Conservation (phyloP, 1,140 invertebrate genomes). For the Zaprionus ornatus region DNA sequence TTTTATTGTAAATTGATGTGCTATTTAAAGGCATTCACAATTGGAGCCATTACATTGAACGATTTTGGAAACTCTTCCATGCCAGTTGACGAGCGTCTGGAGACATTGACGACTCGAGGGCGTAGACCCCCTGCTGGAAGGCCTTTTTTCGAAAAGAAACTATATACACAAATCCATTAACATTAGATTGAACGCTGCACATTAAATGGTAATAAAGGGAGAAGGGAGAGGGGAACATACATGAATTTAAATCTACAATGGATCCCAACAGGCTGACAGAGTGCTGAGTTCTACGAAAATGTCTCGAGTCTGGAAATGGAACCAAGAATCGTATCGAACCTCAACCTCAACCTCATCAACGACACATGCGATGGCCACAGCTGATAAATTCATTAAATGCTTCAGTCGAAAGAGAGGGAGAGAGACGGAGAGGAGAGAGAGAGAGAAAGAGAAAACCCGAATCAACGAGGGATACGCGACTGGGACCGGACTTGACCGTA, state of each 20-base stretch:
- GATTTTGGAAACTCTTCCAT: slow-evolving; percentile 29
- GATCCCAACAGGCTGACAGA: slow-evolving; percentile 14
- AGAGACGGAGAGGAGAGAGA: background rate
- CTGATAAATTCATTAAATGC: slow-evolving; percentile 78
- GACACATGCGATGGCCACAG: slow-evolving; percentile 61
- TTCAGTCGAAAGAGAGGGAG: slow-evolving; percentile 27
- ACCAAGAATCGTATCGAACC: slow-evolving; percentile 34
- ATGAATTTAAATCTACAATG: slow-evolving; percentile 45
- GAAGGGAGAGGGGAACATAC: background rate
- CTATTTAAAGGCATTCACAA: slow-evolving; percentile 30
- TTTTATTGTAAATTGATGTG: slow-evolving; percentile 29
- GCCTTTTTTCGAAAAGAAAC: slow-evolving; percentile 7
- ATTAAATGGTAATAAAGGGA: slow-evolving; percentile 59
- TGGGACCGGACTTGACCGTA: slow-evolving; percentile 19
- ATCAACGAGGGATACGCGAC: too few relatives aligned
- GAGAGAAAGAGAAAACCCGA: background rate
- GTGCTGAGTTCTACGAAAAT: slow-evolving; percentile 40
- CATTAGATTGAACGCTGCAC: slow-evolving; percentile 41
- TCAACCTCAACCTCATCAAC: slow-evolving; percentile 9
- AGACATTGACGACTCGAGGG: slow-evolving; percentile 31
- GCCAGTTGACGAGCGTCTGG: slow-evolving; percentile 29
- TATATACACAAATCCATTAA: slow-evolving; percentile 59
- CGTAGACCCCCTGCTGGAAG: slow-evolving; percentile 11
- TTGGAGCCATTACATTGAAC: slow-evolving; percentile 32
- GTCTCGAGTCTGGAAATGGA: slow-evolving; percentile 40